Evolutionary conservation across 2,888 invertebrate genomes (phyloP).

Genomic region (Autographa gamma): DNA sequence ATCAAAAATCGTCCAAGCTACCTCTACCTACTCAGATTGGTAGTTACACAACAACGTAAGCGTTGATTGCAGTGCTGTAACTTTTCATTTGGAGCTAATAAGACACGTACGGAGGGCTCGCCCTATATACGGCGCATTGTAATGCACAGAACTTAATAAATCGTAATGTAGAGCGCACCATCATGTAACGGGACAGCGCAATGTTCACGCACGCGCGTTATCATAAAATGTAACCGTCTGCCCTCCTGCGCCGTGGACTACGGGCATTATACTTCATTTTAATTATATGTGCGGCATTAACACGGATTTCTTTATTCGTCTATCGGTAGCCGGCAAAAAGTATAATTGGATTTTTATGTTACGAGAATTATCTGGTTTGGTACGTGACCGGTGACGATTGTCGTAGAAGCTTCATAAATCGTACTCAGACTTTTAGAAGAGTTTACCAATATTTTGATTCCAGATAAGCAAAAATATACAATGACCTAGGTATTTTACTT

Average conservation of each 20-base stretch:
- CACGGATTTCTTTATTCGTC: slow-evolving; percentile 34
- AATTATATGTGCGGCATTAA: slow-evolving; percentile 41
- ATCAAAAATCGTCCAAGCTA: background rate
- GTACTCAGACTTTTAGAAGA: too few relatives aligned
- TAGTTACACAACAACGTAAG: background rate
- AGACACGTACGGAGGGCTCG: slow-evolving; percentile 50
- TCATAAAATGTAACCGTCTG: slow-evolving; percentile 46
- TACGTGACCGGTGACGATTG: background rate
- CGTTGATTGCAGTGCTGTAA: slow-evolving; percentile 31
- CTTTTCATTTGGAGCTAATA: slow-evolving; percentile 33
- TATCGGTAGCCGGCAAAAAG: background rate
- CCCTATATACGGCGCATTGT: slow-evolving; percentile 46
- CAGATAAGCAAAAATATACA: too few relatives aligned
- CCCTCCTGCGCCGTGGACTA: slow-evolving; percentile 26
- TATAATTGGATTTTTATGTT: slow-evolving; percentile 7
- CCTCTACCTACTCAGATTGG: background rate
- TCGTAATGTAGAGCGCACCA: slow-evolving; percentile 61
- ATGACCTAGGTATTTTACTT: too few relatives aligned
- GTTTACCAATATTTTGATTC: background rate
- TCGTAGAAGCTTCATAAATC: background rate
- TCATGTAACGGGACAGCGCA: slow-evolving; percentile 60
- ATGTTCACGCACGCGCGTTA: slow-evolving; percentile 51
- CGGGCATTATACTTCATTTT: slow-evolving; percentile 21
- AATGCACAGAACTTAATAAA: slow-evolving; percentile 59
- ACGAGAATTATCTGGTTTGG: slow-evolving; percentile 6